phyloP scores from a whole-genome alignment of 30 jellyfish, hydroid and myxozoan genomes.

The Turritopsis rubra region DNA sequence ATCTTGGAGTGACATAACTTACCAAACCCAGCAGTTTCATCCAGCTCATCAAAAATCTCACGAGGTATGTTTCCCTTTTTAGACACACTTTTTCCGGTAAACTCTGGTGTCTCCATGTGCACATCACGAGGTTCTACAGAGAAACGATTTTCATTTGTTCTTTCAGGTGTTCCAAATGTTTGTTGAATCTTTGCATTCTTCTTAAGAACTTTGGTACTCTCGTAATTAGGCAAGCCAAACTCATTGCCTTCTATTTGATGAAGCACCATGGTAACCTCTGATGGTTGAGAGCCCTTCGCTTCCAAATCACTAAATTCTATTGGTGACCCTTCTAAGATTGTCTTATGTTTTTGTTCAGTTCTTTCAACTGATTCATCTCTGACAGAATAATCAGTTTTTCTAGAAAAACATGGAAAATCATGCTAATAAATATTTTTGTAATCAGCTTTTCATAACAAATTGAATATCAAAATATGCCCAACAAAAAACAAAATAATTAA shows the following conservation, averaged over 20 bases:
- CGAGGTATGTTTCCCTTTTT: background rate
- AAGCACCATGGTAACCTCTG: constrained; percentile 2
- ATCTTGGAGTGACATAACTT: background rate
- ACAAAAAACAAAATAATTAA: background rate
- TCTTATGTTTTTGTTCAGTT: background rate
- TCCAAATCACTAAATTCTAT: background rate
- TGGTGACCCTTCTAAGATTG: background rate
- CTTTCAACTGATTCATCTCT: background rate
- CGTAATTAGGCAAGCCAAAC: background rate
- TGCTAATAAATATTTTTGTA: background rate
- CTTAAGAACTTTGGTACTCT: background rate
- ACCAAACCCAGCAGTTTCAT: background rate
- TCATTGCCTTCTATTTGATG: background rate
- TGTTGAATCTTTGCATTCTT: background rate
- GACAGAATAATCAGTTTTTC: background rate
- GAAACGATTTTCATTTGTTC: background rate
- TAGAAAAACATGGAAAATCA: background rate
- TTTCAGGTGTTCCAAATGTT: background rate
- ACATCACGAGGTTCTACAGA: background rate
- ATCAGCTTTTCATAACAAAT: background rate
- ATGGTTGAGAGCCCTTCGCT: background rate
- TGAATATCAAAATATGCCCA: background rate
- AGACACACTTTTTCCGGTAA: background rate
- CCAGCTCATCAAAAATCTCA: background rate
- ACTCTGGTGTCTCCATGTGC: constrained; percentile 9